Percentiles rank a stretch among this genome's conserved stretches.
Evolutionary conservation across 1,140 invertebrate genomes (phyloP).

Genomic region (Phenacoccus solenopsis): DNA sequence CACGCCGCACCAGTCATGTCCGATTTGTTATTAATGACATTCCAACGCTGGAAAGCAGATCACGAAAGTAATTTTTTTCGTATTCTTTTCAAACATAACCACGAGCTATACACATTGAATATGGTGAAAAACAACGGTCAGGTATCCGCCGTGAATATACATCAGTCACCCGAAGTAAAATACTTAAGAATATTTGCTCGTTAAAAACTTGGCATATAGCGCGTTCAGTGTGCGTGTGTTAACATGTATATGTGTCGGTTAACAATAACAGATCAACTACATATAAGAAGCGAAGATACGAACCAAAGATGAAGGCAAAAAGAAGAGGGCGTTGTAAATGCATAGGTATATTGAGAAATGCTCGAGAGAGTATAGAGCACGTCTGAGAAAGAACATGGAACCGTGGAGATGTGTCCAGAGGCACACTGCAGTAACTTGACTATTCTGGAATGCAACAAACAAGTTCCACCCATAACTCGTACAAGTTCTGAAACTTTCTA

Average conservation of each 20-base stretch:
- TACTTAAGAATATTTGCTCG: background rate
- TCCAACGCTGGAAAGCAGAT: too few species aligned
- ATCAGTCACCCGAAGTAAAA: background rate
- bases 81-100: too few species aligned
- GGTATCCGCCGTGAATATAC: too few species aligned
- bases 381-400: background rate
- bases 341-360: background rate
- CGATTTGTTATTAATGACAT: too few species aligned
- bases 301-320: background rate
- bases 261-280: background rate
- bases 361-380: background rate
- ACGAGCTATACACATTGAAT: too few species aligned
- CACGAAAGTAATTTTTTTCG: too few species aligned
- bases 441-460: background rate
- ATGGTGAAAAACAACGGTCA: too few species aligned
- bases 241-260: background rate
- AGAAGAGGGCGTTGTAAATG: background rate
- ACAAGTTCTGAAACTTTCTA: background rate
- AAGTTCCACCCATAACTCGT: slow-evolving; percentile 1
- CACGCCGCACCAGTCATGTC: too few species aligned
- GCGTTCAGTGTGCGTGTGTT: background rate
- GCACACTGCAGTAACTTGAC: background rate
- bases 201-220: slow-evolving; percentile 2
- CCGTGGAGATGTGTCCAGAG: background rate
- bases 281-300: background rate